A percentile compares a stretch with the other conserved stretches of the same genome.
phyloP scores from a whole-genome alignment of 2,888 invertebrate genomes.

The Poecilobothrus nobilitatus region DNA sequence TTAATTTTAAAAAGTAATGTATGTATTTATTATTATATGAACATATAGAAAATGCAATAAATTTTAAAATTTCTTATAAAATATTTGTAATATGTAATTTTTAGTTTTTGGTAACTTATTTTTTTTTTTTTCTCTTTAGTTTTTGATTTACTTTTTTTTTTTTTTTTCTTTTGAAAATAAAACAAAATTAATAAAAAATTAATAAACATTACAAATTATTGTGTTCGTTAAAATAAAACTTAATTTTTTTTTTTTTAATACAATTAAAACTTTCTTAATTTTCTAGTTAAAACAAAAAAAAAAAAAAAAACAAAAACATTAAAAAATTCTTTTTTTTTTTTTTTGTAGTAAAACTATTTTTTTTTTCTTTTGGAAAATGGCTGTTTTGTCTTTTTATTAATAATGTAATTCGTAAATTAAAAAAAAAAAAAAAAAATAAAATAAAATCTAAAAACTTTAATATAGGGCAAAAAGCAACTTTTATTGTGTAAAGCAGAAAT shows the following conservation, averaged over 20 bases:
- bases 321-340: too few relatives aligned
- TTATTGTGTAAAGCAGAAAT: too few relatives aligned
- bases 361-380: background rate
- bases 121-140: background rate
- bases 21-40: too few relatives aligned
- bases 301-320: too few relatives aligned
- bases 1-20: too few relatives aligned
- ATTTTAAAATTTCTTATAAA: too few relatives aligned
- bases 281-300: background rate
- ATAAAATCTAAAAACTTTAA: background rate
- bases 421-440: background rate
- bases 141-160: background rate
- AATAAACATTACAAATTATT: background rate
- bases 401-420: background rate
- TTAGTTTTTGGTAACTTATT: background rate
- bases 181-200: conserved; percentile 2
- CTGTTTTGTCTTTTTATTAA: background rate
- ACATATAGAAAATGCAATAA: too few relatives aligned
- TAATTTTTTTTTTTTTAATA: background rate
- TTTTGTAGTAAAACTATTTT: background rate
- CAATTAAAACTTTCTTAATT: background rate
- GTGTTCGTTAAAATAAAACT: background rate
- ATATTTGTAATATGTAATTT: background rate
- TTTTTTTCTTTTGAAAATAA: too few relatives aligned
- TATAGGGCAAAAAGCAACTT: too few relatives aligned